Base-by-base conservation (phyloP, 2,888 invertebrate genomes). In the Melinaea marsaeus region DNA sequence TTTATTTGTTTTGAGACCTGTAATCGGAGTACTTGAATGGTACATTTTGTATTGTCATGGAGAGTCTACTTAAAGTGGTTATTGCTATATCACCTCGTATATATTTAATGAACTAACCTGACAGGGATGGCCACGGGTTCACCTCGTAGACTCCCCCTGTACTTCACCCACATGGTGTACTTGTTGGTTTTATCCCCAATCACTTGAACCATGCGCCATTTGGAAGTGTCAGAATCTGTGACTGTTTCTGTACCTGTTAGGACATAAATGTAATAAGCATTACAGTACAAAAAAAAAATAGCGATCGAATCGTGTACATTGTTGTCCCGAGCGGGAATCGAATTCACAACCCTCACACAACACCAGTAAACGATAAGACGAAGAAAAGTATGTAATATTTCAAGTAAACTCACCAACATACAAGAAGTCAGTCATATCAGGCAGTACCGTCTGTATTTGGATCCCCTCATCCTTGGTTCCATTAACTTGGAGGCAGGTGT, bases 131-230 rank as follows among this genome's bases (percentile, higher is more conserved):
- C 93, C 67, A 93, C 76, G 9, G 88, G 77, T 0, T 86, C 85
- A 0, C 89, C 87, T 0, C 70, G 68, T 2, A 92, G 78, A 0
- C 92, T 91, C 78, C 93, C 94, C 91, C 92, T 94, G 76, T 94
- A 95, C 57, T 94, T 93, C 60, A 98, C 92, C 96, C 97, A 98
- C 90, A 98, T 93, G 0, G 95, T 95, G 79, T 98, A 98, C 67
- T 95, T 95, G 87, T 97, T 98, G 51, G 93, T 91, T 86, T 98
- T 98, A 65, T 95, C 93, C 0, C 95, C 97, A 55, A 94, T 88
- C 0, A 89, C 92, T 69, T 93, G 91, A 13, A 93, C 92, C 76
- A 94, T 86, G 58, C 93, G 93, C 95, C 97, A 98, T 83, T 96
- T 95, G 69, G 96, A 93, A 61, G 96, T 95, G 3, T 90, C 86